A percentile compares a stretch with the other conserved stretches of the same genome.
phyloP scores from a whole-genome alignment of 2,797 vertebrate genomes.

The Amniataba percoides region DNA sequence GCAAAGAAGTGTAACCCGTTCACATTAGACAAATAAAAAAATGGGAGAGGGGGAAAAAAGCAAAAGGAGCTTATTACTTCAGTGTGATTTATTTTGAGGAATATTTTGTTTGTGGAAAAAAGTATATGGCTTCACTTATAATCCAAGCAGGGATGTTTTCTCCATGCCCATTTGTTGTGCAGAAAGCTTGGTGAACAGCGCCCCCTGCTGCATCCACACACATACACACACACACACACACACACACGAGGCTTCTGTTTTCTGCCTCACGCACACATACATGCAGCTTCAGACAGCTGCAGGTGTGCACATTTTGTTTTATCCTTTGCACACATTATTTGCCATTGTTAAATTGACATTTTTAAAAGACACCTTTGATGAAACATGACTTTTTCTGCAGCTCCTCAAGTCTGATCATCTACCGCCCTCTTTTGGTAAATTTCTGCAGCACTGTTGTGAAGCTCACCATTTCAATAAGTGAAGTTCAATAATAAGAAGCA shows the following conservation, averaged over 20 bases:
- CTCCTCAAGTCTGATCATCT: conserved; percentile 12
- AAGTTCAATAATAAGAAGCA: not conserved
- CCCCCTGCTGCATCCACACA: conserved; percentile 35
- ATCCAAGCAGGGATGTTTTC: not conserved
- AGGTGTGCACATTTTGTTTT: not conserved
- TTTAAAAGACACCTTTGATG: not conserved
- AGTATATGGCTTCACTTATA: not conserved
- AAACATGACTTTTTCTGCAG: fast-evolving
- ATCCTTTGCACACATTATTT: fast-evolving
- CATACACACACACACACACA: fast-evolving
- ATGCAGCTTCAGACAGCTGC: not conserved
- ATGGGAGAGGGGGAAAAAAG: not conserved
- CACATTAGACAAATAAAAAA: too few species aligned
- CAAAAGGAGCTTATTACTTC: too few species aligned
- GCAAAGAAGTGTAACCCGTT: not conserved
- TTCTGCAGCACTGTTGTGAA: not conserved
- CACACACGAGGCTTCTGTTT: not conserved
- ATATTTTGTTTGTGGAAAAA: not conserved
- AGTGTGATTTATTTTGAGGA: not conserved
- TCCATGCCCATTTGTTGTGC: not conserved
- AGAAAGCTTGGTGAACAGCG: conserved; percentile 54
- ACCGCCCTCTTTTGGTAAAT: conserved; percentile 57
- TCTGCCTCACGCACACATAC: not conserved
- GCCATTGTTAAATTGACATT: fast-evolving
- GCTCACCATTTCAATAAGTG: not conserved